Evolutionary conservation across 2,888 invertebrate genomes (phyloP), one percentile per base, ranked within the genome.

Genomic region (Cephus sareptanus): DNA sequence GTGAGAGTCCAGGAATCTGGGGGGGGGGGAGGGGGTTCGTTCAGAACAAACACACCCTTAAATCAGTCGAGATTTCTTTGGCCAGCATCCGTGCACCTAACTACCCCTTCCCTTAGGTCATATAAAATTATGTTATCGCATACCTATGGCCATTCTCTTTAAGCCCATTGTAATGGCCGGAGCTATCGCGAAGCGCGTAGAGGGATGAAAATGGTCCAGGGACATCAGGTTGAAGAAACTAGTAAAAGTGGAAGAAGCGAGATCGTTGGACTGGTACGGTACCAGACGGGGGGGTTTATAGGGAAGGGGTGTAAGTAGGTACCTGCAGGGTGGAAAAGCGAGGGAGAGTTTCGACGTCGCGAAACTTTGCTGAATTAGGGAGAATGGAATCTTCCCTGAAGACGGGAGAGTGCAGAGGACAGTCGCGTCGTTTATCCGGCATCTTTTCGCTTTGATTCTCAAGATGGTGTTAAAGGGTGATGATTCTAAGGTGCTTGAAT

Each of bases 41-140:
- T 9, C 56, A 23, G 56, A 56, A 56, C 56, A 56, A 75, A 74
- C 76, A 78, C 56, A 79, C 76, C 78, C 71, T 75, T 83, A 84
- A 85, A 85, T 81, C 83, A 85, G 75, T 79, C 79, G 80, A 83
- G 81, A 81, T 87, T 85, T 83, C 83, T 85, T 85, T 81, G 81
- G 82, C 80, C 83, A 79, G 74, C 77, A 56, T 56, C 56, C 56
- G 56, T 1, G 23, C 23, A 56, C 56, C 56, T 23, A 56, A 23
- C 23, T 56, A 23, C 23, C 56, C 56, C 56, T 15, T 23, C 15
- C 23, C 2, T 56, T 23, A 1, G 9, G 23, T 56, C 56, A 9
- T 56, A 23, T 9, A 56, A 56, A 56, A 56, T 56, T 56, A 56
- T 56, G 56, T 56, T 9, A 56, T 56, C 9, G 15, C 15, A 23